These are phyloP conservation scores for Tetranychus urticae DNA, from an alignment of 1,140 invertebrate species.

Conservation along the genomic window DNA sequence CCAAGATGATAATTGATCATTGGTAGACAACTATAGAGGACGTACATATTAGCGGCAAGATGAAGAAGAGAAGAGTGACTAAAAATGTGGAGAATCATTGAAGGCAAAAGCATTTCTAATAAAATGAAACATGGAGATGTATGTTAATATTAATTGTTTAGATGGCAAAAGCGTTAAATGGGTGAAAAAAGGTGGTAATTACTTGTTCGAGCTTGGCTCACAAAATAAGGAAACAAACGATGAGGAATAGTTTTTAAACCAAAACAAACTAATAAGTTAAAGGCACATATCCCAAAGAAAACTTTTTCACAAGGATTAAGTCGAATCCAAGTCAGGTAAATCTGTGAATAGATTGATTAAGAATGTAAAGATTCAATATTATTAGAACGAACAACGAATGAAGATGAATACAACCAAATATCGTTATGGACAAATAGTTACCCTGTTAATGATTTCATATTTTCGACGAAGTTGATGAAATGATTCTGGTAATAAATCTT, in stretches of 20 bases:
- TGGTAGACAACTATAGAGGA: conserved; percentile 51
- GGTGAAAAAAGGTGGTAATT: neutral
- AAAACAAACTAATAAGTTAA: neutral
- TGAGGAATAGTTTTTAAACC: neutral
- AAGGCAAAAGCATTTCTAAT: conserved; percentile 20
- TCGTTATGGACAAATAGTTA: neutral
- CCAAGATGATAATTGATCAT: conserved; percentile 45
- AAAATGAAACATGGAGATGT: neutral
- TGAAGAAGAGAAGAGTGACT: conserved; percentile 72
- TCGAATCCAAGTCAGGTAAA: neutral
- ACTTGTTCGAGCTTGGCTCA: neutral
- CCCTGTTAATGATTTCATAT: neutral
- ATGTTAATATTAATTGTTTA: no score
- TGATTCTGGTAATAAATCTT: neutral
- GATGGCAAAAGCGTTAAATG: no score
- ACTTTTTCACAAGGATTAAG: neutral
- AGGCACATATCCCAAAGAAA: neutral
- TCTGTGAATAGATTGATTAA: neutral
- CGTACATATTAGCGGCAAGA: conserved; percentile 81
- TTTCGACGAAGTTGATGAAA: neutral
- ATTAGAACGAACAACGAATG: neutral
- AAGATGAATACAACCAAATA: neutral
- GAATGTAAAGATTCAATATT: neutral
- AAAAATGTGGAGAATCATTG: conserved; percentile 77
- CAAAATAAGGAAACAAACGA: neutral